phyloP scores from a whole-genome alignment of 2,113 vertebrate genomes.

The Anser cygnoides region DNA sequence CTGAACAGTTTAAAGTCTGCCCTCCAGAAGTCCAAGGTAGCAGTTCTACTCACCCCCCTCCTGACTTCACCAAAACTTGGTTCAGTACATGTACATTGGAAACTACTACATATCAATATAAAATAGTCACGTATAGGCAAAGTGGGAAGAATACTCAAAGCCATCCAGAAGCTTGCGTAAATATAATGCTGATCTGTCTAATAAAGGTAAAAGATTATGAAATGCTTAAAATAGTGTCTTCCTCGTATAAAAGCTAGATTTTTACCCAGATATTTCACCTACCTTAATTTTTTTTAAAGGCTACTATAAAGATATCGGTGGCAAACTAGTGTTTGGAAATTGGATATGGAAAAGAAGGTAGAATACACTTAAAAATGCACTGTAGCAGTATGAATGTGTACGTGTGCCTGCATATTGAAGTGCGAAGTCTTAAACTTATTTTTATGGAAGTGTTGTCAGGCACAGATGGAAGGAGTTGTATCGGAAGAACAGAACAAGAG shows the following conservation, averaged over 20 bases:
- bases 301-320: not conserved
- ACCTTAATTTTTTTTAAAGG: not conserved
- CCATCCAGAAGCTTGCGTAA: not conserved
- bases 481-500: not conserved
- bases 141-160: not conserved
- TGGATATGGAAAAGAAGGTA: not conserved
- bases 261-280: not conserved
- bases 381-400: not conserved
- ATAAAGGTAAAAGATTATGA: not conserved
- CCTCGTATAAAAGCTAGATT: not conserved
- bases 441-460: not conserved
- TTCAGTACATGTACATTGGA: not conserved
- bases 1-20: too few species aligned
- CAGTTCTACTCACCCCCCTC: too few species aligned
- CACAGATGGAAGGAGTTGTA: not conserved
- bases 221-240: not conserved
- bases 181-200: not conserved
- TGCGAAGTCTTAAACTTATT: not conserved
- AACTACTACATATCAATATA: not conserved
- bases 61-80: too few species aligned
- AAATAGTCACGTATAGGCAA: not conserved
- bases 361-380: not conserved
- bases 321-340: not conserved
- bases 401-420: not conserved
- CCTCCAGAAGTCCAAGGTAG: too few species aligned